These are phyloP conservation scores for Dolichoris vasculosae DNA, from an alignment of 1,140 invertebrate species.

Conservation along the genomic window DNA sequence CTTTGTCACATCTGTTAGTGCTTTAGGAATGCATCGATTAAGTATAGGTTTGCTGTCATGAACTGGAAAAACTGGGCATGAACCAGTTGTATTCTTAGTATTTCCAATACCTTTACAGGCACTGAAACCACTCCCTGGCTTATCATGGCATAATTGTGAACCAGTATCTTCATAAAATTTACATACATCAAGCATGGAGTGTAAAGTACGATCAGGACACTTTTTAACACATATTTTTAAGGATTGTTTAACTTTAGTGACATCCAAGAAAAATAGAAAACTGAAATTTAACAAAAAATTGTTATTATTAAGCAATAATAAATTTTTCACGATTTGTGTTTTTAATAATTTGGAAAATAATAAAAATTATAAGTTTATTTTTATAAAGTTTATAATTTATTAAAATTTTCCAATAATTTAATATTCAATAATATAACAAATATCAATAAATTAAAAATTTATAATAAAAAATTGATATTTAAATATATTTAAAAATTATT, in stretches of 20 bases:
- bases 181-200: slow-evolving; percentile 80
- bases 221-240: slow-evolving; percentile 92
- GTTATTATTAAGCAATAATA: not conserved
- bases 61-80: slow-evolving; percentile 83
- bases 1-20: slow-evolving; percentile 77
- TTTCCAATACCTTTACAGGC: slow-evolving; percentile 62
- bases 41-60: slow-evolving; percentile 85
- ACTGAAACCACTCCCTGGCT: slow-evolving; percentile 66
- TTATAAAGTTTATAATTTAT: not conserved
- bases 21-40: slow-evolving; percentile 89
- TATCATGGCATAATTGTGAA: slow-evolving; percentile 84
- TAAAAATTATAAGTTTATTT: slow-evolving; percentile 10
- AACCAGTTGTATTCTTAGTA: slow-evolving; percentile 78
- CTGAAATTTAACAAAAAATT: slow-evolving; percentile 68
- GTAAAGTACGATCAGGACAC: slow-evolving; percentile 84
- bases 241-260: slow-evolving; percentile 83
- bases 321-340: not conserved
- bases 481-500: not conserved
- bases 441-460: no score
- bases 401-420: no score
- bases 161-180: slow-evolving; percentile 84
- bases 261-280: slow-evolving; percentile 89
- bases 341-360: no score
- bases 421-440: no score
- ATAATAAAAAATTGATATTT: not conserved